A percentile compares a stretch with the other conserved stretches of the same genome.
phyloP scores from a whole-genome alignment of 2,113 vertebrate genomes.

The Pandion haliaetus region DNA sequence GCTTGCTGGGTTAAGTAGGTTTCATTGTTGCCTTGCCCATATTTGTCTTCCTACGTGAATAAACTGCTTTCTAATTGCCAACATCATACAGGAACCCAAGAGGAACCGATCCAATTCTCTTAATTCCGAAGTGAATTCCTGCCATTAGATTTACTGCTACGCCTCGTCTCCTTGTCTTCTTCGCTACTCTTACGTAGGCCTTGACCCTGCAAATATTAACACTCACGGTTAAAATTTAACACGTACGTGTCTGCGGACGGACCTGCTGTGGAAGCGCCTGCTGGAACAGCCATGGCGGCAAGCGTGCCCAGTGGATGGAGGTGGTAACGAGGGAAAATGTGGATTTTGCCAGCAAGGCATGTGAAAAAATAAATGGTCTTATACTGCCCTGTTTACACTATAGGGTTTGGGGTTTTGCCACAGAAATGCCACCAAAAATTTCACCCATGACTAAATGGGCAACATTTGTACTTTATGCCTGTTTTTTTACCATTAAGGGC shows the following conservation, averaged over 20 bases:
- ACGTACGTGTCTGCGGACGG: fast-evolving
- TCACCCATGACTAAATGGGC: neutral
- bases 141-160: neutral
- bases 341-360: neutral
- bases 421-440: neutral
- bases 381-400: too few relatives aligned
- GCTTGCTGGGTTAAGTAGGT: neutral
- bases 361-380: neutral
- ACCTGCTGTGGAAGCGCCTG: neutral
- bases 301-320: fast-evolving
- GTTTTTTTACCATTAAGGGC: fast-evolving
- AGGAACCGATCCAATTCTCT: neutral
- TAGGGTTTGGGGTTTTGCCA: neutral
- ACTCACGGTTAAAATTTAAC: neutral
- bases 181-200: neutral
- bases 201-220: neutral
- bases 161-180: fast-evolving
- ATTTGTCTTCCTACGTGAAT: neutral
- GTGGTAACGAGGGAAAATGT: fast-evolving
- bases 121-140: neutral
- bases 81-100: neutral
- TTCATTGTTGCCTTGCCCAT: neutral
- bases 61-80: neutral
- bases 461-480: neutral
- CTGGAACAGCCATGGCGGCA: neutral